Base-by-base conservation (phyloP, 2,113 vertebrate species). In the Calonectris borealis region DNA sequence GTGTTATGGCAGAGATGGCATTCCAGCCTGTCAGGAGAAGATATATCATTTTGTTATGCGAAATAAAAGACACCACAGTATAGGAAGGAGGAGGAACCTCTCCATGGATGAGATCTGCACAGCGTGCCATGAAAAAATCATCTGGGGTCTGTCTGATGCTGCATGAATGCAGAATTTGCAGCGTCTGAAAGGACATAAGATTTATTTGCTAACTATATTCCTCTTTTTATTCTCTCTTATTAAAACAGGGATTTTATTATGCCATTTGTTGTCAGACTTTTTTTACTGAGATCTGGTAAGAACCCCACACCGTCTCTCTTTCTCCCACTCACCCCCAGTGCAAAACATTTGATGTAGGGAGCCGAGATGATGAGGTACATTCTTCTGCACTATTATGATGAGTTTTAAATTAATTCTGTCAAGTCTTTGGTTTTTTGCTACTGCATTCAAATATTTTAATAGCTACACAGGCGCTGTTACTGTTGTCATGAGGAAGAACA, bases 361-460 rank as follows among this genome's bases (percentile, higher is more conserved):
- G 38, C 0, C 0, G 2, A 52, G 25, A 40, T 22, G 25, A 40
- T 0, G 0, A 86, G 27, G 7, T 51, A 36, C 6, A 10, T 42
- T 62, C 27, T 66, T 82, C 20, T 69, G 31, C 24, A 60, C 17
- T 38, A 16, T 36, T 69, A 16, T 2, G 0, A 26, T 49, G 26
- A 65, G 20, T 83, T 82, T 69, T 14, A 31, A 49, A 64, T 54
- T 8, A 73, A 65, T 65, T 44, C 11, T 36, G 7, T 46, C 12
- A 17, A 18, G 6, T 40, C 17, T 76, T n/a, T 52, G 19, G 0
- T 0, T 18, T 73, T 86, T 69, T 89, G 24, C 31, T 60, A 29
- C 49, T 29, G 27, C 5, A 49, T 54, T 69, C 8, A 83, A 73
- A 64, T 22, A 49, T 60, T 48, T n/a, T 60, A 60, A 85, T 72